These are phyloP conservation scores for Meandrina meandrites DNA, from an alignment of 92 coral and sea anemone species.

Conservation along the genomic window DNA sequence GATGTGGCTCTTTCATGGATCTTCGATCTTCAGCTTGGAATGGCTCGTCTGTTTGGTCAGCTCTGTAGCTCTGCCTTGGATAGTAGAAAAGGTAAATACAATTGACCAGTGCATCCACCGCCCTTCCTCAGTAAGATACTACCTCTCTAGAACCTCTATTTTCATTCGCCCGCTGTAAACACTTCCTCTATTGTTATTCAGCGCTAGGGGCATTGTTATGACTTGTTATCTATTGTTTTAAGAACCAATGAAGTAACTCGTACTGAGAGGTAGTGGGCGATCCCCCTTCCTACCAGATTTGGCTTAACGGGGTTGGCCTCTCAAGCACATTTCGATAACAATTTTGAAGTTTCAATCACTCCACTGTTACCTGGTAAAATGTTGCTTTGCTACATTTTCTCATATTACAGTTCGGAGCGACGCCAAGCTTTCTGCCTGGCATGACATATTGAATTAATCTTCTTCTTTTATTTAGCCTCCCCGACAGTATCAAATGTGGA, in stretches of 20 bases:
- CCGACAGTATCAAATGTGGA: slow-evolving; percentile 59
- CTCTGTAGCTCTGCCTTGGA: slow-evolving; percentile 95
- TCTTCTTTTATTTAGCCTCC: slow-evolving; percentile 51
- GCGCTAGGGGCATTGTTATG: too few species aligned
- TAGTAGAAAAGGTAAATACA: slow-evolving; percentile 67
- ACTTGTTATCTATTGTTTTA: too few species aligned
- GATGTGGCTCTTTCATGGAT: slow-evolving; percentile 97
- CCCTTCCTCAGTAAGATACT: too few species aligned
- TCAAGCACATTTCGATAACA: too few species aligned
- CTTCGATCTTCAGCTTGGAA: slow-evolving; percentile 97
- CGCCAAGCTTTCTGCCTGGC: background rate
- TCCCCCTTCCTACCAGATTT: too few species aligned
- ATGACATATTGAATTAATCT: background rate
- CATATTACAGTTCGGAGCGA: background rate
- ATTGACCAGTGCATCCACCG: background rate
- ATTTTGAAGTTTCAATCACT: background rate
- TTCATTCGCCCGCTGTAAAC: too few species aligned
- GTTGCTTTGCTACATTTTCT: background rate
- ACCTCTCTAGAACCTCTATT: too few species aligned
- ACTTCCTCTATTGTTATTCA: too few species aligned
- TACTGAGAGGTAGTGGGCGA: background rate
- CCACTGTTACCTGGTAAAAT: too few species aligned
- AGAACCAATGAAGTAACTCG: too few species aligned
- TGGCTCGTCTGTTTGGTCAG: slow-evolving; percentile 96
- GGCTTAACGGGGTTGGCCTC: too few species aligned